Conservation (phyloP, 30 jellyfish, hydroid and myxozoan genomes). For the Turritopsis rubra region DNA sequence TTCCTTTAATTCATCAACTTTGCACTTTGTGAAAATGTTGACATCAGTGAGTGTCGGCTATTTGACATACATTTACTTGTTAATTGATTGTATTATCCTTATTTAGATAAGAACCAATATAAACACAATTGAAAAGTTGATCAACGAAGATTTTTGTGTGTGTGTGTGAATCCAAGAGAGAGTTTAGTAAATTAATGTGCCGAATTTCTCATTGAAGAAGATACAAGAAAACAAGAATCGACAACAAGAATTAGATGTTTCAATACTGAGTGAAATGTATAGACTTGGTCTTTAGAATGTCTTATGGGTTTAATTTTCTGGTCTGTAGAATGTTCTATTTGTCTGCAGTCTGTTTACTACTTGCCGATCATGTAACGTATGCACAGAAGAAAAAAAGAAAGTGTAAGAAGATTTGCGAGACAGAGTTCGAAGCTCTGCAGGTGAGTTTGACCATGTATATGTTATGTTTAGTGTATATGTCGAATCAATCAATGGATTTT, state of each 20-base stretch:
- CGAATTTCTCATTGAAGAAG: neutral
- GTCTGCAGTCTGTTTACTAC: neutral
- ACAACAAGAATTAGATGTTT: neutral
- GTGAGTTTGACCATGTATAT: neutral
- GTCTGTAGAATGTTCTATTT: constrained; percentile 14
- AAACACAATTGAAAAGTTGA: neutral
- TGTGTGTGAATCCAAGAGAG: neutral
- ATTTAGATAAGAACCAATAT: neutral
- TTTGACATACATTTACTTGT: neutral
- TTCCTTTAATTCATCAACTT: neutral
- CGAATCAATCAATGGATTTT: neutral
- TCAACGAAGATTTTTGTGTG: neutral
- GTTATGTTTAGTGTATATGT: neutral
- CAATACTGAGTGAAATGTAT: neutral
- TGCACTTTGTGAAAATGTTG: neutral
- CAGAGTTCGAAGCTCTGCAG: constrained; percentile 14
- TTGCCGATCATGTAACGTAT: neutral
- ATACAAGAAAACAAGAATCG: neutral
- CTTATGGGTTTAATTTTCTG: constrained; percentile 9
- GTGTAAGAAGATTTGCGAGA: constrained; percentile 23
- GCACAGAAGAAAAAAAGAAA: constrained; percentile 1
- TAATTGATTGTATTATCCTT: neutral
- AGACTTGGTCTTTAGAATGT: neutral
- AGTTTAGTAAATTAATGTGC: neutral
- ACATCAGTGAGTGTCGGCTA: neutral